These are phyloP conservation scores for Vidua chalybeata DNA, from an alignment of 2,113 vertebrate genomes.

Conservation along the genomic window DNA sequence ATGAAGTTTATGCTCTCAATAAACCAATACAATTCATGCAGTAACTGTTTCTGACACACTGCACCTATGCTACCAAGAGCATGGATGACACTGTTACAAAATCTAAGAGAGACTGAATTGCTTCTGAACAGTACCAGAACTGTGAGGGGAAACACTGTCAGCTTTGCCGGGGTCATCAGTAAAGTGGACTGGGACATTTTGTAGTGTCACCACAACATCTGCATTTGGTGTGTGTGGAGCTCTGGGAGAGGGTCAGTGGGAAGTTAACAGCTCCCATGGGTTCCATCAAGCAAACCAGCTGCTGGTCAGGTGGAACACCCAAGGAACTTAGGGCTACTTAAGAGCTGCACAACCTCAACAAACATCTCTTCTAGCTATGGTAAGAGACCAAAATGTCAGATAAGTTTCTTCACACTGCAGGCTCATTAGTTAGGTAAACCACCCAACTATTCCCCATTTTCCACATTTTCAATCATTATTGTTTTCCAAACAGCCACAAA, in stretches of 20 bases:
- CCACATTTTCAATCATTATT: background rate
- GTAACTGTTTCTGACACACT: background rate
- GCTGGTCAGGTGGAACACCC: background rate
- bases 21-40: background rate
- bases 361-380: background rate
- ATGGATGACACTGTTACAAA: background rate
- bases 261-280: background rate
- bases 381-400: background rate
- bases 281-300: background rate
- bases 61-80: background rate
- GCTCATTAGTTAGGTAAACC: background rate
- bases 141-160: fast-evolving
- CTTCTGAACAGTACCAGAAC: background rate
- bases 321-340: background rate
- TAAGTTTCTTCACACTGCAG: background rate
- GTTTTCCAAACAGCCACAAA: background rate
- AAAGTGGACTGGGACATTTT: background rate
- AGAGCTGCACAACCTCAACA: background rate
- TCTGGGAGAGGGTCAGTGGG: background rate
- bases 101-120: background rate
- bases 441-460: background rate
- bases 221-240: fast-evolving
- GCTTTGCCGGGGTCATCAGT: background rate
- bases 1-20: background rate
- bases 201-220: background rate